phyloP scores from a whole-genome alignment of 2,888 invertebrate genomes.

The Zygaena filipendulae region DNA sequence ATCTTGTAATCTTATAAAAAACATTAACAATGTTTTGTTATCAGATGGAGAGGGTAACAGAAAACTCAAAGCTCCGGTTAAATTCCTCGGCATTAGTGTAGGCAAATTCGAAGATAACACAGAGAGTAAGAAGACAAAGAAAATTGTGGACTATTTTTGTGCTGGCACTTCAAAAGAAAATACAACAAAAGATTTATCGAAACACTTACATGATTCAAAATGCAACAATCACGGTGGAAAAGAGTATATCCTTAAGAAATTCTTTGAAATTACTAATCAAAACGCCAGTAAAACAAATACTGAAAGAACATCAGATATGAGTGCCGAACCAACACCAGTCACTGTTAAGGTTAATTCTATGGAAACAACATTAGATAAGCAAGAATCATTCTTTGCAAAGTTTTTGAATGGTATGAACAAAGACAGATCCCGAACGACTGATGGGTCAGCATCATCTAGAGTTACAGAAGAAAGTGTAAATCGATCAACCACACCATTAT shows the following conservation, averaged over 20 bases:
- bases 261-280: constrained; percentile 23
- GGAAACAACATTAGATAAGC: constrained; percentile 37
- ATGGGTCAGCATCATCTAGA: no score
- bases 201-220: constrained; percentile 4
- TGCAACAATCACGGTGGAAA: constrained; percentile 26
- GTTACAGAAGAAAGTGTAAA: constrained; percentile 9
- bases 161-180: constrained; percentile 36
- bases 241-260: constrained; percentile 37
- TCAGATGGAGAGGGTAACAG: constrained; percentile 42
- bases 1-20: no score
- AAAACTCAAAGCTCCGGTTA: constrained; percentile 65
- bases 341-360: constrained; percentile 12
- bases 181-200: constrained; percentile 11
- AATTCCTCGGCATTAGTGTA: constrained; percentile 80
- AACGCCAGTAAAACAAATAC: constrained; percentile 12
- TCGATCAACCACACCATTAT: constrained; percentile 29
- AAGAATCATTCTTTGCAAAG: constrained; percentile 59
- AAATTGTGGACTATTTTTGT: constrained; percentile 69
- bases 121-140: constrained; percentile 61
- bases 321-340: constrained; percentile 3
- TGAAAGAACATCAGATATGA: constrained; percentile 16
- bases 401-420: constrained; percentile 27
- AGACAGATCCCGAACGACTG: no score
- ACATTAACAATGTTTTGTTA: no score
- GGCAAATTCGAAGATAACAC: constrained; percentile 77